These are phyloP conservation scores for Poecilia picta DNA, from an alignment of 2,797 vertebrate genomes.

Conservation along the genomic window DNA sequence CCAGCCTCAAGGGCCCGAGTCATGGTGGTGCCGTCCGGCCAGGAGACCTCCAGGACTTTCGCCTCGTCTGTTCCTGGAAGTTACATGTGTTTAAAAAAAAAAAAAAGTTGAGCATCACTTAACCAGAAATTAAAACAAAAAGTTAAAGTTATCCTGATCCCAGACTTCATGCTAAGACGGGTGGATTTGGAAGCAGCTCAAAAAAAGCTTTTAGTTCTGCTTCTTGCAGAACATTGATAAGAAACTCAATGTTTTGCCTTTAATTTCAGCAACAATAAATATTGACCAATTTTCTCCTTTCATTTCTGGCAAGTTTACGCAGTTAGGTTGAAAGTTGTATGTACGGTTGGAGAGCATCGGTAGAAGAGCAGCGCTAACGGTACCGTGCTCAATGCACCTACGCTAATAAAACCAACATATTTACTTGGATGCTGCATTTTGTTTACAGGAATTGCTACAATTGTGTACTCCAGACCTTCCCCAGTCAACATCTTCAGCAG, in stretches of 20 bases:
- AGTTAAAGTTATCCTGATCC: background rate
- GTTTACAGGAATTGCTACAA: background rate
- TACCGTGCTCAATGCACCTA: background rate
- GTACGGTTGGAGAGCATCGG: background rate
- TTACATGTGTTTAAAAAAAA: background rate
- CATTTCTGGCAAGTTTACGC: background rate
- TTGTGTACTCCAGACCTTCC: background rate
- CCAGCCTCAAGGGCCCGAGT: constrained; percentile 74
- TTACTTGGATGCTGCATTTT: background rate
- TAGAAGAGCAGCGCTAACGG: background rate
- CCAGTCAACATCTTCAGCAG: background rate
- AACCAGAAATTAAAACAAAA: background rate
- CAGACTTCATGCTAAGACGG: background rate
- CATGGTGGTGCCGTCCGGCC: constrained; percentile 83
- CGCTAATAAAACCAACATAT: background rate
- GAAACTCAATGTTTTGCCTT: no score
- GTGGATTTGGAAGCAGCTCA: background rate
- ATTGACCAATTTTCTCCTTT: background rate
- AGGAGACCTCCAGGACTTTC: constrained; percentile 88
- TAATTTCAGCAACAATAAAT: background rate
- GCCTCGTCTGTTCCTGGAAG: constrained; percentile 84
- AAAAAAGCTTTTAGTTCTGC: background rate
- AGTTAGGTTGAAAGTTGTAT: background rate
- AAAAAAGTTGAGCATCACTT: background rate
- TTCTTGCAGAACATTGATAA: background rate